phyloP scores from a whole-genome alignment of 2,113 vertebrate species.

The Petrocephalus zakoni region DNA sequence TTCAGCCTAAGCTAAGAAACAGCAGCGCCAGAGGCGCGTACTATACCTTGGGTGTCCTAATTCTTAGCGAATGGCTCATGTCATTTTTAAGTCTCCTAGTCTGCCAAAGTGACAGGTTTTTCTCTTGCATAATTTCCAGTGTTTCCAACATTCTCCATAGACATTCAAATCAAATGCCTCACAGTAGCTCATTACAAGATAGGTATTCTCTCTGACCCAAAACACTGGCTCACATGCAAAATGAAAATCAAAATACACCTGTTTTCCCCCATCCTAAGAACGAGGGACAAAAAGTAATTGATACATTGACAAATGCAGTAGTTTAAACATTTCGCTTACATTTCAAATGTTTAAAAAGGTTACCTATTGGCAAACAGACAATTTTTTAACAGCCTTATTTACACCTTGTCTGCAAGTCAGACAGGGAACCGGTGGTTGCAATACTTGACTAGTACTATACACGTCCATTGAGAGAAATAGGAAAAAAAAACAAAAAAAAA shows the following conservation, averaged over 20 bases:
- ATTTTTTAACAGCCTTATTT: constrained; percentile 11
- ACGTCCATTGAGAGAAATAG: constrained; percentile 37
- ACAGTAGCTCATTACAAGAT: constrained; percentile 32
- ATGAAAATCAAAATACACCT: constrained; percentile 41
- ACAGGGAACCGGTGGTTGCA: constrained; percentile 34
- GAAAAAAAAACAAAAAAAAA: background rate
- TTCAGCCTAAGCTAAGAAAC: constrained; percentile 50
- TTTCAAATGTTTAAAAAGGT: constrained; percentile 11
- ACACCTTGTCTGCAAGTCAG: constrained; percentile 39
- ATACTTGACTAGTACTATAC: constrained; percentile 46
- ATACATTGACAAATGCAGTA: constrained; percentile 30
- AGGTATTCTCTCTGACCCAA: constrained; percentile 41
- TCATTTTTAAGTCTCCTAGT: constrained; percentile 21
- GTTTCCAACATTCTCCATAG: constrained; percentile 26
- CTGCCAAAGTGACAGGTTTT: constrained; percentile 14
- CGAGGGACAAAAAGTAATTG: constrained; percentile 36
- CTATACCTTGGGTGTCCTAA: constrained; percentile 43
- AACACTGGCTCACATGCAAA: constrained; percentile 56
- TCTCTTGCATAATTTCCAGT: constrained; percentile 26
- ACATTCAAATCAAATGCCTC: constrained; percentile 38
- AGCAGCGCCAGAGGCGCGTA: constrained; percentile 47
- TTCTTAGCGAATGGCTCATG: constrained; percentile 35
- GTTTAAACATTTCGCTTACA: constrained; percentile 6
- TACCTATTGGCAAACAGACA: constrained; percentile 20
- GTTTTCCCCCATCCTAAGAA: constrained; percentile 27